Percentiles rank a stretch among this genome's conserved stretches.
phyloP scores from a whole-genome alignment of 2,113 vertebrate species.

The Crotalus helleri region DNA sequence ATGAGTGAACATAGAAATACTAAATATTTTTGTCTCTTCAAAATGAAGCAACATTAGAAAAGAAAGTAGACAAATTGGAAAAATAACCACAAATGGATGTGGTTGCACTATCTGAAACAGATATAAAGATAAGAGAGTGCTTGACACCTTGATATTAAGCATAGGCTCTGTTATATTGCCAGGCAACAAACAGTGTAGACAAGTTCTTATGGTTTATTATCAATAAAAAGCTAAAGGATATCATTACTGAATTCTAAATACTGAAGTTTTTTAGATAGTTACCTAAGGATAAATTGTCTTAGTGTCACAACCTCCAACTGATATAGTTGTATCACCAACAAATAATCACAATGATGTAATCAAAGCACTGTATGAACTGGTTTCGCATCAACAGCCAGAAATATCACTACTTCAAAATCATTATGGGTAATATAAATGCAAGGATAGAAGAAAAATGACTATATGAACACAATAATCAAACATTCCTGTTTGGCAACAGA shows the following conservation, averaged over 20 bases:
- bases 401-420: background rate
- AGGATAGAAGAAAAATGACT: background rate
- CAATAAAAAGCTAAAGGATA: background rate
- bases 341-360: background rate
- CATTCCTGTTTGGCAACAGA: background rate
- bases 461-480: background rate
- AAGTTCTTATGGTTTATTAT: background rate
- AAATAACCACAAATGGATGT: background rate
- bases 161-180: background rate
- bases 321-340: background rate
- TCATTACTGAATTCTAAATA: background rate
- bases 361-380: background rate
- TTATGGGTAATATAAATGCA: background rate
- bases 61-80: background rate
- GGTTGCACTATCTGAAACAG: background rate
- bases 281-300: background rate
- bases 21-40: background rate
- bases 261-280: background rate
- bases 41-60: background rate
- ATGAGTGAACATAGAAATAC: background rate
- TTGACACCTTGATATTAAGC: background rate
- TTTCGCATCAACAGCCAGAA: background rate
- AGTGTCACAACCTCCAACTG: background rate
- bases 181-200: background rate
- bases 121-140: background rate